Base-by-base conservation (phyloP, 2,113 vertebrate species). In the Astatoreochromis straeleni region DNA sequence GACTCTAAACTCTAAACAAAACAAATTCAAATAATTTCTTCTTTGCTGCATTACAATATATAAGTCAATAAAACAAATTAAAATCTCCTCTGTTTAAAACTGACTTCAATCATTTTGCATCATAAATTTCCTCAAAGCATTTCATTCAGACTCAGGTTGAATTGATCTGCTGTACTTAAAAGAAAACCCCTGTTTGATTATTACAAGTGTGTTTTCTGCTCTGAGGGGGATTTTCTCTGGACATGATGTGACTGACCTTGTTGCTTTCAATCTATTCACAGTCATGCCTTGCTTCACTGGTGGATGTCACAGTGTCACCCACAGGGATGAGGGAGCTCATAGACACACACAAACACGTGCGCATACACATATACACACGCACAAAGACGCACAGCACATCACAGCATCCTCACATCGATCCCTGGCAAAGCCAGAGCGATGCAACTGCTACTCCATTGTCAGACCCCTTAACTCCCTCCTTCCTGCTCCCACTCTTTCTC, bases 271-370 rank as follows among this genome's bases (percentile, higher is more conserved):
- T 38, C 83, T 84, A 89, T 94, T 95, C 90, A 90, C 54, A 73
- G 53, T 79, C 19, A 19, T 81, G 83, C 90, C 73, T 88, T 87
- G 89, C 91, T 92, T 86, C 91, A 85, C 88, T 91, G 92, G 93
- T 90, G 90, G 91, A 95, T 92, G 94, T 94, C 92, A 93, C 90
- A 91, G 90, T 91, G 91, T 93, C 88, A 92, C 88, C 91, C 85
- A 92, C 90, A 84, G 87, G 85, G 87, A 86, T 79, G 88, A 93
- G 78, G 83, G 87, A 86, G 47, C 84, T 82, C 68, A 86, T 49
- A 91, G 81, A 82, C 81, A 88, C 81, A 89, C 80, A 87, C 47
- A 24, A 45, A 55, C 38, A 83, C 81, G 82, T 53, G 80, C 60
- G 81, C 45, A 21, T 51, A 60, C 38, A 83, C 45, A 21, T 51